Base-by-base conservation (phyloP, 2,888 invertebrate species). In the Mylabris sibirica region DNA sequence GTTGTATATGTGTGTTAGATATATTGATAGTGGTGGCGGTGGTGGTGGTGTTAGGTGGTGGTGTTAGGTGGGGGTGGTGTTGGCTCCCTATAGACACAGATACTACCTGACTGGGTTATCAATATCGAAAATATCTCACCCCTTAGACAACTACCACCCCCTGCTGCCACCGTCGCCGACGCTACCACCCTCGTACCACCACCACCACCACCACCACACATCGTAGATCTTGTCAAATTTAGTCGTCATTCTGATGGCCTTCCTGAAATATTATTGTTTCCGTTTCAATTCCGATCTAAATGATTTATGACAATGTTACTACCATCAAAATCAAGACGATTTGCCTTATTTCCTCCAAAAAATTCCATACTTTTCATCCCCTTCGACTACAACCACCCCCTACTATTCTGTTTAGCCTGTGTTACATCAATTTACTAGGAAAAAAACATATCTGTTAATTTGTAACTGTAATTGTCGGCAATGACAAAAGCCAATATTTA, bases 211-310 rank as follows among this genome's bases (percentile, higher is more conserved):
- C 20, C 8, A 8, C 20, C 11, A 79, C 80, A 80, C 80, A 79
- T 81, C 80, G 79, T 81, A 78, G 75, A 77, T 81, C 81, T 79
- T 81, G 81, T 81, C 81, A 79, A 81, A 81, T 80, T 78, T 81
- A 79, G 79, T 80, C 79, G 72, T 75, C 73, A 75, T 70, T 76
- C 79, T 81, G 81, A 82, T 82, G 81, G 80, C 77, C 80, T 78
- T 78, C 79, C 78, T 81, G 82, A 82, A 80, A 80, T 80, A 82
- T 82, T 79, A 80, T 80, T 80, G 77, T 77, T 77, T 78, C 79
- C 74, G 74, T 77, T 75, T 76, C 77, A 74, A 77, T 77, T 75
- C 71, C 68, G 74, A 73, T 73, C 63, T 72, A 68, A 70, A 71
- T 68, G 66, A 67, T 70, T 67, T 67, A 67, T 67, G 67, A 49